These are phyloP conservation scores for Harpegnathos saltator DNA, from an alignment of 1,140 invertebrate genomes.

Conservation along the genomic window DNA sequence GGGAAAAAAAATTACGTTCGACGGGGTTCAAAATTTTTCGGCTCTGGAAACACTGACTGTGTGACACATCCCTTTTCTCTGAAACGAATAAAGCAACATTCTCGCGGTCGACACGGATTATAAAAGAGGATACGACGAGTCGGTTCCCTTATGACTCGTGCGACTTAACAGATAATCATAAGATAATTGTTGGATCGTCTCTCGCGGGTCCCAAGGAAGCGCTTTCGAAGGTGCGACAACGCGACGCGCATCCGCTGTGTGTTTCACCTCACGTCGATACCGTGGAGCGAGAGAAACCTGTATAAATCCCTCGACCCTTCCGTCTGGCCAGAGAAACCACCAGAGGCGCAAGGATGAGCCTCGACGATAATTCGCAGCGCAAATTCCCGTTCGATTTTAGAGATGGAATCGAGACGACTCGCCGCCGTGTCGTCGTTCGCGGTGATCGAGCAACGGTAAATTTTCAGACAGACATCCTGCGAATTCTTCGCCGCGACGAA, in stretches of 20 bases:
- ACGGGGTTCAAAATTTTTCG: not conserved
- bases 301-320: slow-evolving; percentile 3
- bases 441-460: slow-evolving; percentile 44
- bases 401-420: slow-evolving; percentile 16
- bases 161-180: too few species aligned
- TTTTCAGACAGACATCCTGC: slow-evolving; percentile 28
- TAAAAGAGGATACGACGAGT: not conserved
- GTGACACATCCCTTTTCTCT: not conserved
- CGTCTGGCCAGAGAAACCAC: not conserved
- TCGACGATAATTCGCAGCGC: slow-evolving; percentile 29
- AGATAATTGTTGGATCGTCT: too few species aligned
- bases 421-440: slow-evolving; percentile 22
- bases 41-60: not conserved
- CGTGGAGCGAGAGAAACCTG: not conserved
- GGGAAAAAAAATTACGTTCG: too few species aligned
- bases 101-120: not conserved
- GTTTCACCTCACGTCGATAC: slow-evolving; percentile 22
- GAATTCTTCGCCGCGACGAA: slow-evolving; percentile 37
- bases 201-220: not conserved
- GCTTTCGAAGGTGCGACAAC: slow-evolving; percentile 2
- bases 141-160: too few species aligned
- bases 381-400: slow-evolving; percentile 49
- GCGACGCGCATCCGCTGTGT: not conserved
- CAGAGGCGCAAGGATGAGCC: not conserved
- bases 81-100: not conserved